phyloP scores from a whole-genome alignment of 1,140 invertebrate genomes.

The Brachionus calyciflorus region DNA sequence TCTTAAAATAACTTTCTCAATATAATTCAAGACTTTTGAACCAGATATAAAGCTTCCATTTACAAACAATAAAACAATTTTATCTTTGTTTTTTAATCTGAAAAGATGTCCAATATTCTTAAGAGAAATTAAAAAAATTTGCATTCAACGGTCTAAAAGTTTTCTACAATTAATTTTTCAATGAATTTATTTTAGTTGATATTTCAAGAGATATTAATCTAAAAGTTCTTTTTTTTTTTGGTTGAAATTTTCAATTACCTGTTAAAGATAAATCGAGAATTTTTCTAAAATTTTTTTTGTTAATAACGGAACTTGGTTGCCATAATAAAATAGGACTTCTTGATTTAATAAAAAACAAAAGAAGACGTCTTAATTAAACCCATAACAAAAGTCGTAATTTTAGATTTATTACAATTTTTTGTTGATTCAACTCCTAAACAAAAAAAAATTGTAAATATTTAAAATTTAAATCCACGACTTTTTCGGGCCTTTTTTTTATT shows the following conservation, averaged over 20 bases:
- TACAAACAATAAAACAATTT: too few species aligned
- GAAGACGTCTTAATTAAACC: background rate
- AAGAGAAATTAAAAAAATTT: conserved; percentile 3
- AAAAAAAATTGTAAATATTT: background rate
- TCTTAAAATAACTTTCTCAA: too few species aligned
- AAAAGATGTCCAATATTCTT: background rate
- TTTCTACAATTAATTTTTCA: background rate
- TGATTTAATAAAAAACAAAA: too few species aligned
- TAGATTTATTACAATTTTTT: conserved; percentile 1
- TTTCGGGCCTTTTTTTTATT: background rate
- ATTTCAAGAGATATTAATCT: too few species aligned
- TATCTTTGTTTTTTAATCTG: too few species aligned
- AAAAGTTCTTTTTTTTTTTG: background rate
- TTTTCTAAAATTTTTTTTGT: background rate
- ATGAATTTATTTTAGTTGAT: background rate
- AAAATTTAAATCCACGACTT: conserved; percentile 13
- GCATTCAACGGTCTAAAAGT: conserved; percentile 18
- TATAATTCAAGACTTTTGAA: too few species aligned
- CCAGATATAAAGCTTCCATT: too few species aligned
- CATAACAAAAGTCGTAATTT: conserved; percentile 2
- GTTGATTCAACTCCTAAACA: too few species aligned
- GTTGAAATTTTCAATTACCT: background rate
- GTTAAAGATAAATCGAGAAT: background rate
- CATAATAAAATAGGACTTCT: conserved; percentile 12
- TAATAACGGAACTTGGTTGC: background rate